Base-by-base conservation (phyloP, 2,797 vertebrate species). In the Gallinago solitaria region DNA sequence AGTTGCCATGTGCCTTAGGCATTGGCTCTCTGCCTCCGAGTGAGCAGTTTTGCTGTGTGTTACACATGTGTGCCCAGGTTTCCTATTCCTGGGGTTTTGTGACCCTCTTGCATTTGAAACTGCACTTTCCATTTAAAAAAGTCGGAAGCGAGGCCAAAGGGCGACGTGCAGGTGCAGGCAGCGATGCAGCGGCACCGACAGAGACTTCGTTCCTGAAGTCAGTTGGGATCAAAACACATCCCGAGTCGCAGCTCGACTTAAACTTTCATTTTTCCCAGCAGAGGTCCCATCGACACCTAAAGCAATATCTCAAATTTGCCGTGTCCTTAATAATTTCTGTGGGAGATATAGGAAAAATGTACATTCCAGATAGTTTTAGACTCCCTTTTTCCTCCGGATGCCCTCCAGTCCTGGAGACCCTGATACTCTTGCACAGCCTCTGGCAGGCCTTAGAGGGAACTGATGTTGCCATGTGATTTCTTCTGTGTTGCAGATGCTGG, bases 401-500 rank as follows among this genome's bases (percentile, higher is more conserved):
- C 64, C 33, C 47, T 90, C 35, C 60, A 39, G 70, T 20, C 47
- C 51, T 53, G 28, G 51, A 28, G 28, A 48, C 37, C 71, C 35
- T 71, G 68, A 50, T 77, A 24, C 57, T 78, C 32, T 64, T 41
- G 21, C 56, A n/a, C 39, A 45, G 27, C 35, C 19, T 87, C 56
- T 85, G n/a, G 16, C 47, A 45, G 45, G 32, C 54, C 7, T 37
- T 33, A 74, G 13, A 23, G 12, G 28, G 79, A 77, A 50, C 69
- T 87, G 59, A 82, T 71, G 39, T 48, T 90, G 30, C 67, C 9
- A 2, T 87, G 54, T 94, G 77, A 9, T 73, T 92, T 89, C 24
- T 64, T 70, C 90, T 97, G 53, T 85, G 67, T 97, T 97, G 25
- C 97, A 99, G 99, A 98, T 99, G 96, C 97, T 99, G 97, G 99